A percentile compares a stretch with the other conserved stretches of the same genome.
phyloP scores from a whole-genome alignment of 2,888 invertebrate species.

The Trissolcus brochymenae region DNA sequence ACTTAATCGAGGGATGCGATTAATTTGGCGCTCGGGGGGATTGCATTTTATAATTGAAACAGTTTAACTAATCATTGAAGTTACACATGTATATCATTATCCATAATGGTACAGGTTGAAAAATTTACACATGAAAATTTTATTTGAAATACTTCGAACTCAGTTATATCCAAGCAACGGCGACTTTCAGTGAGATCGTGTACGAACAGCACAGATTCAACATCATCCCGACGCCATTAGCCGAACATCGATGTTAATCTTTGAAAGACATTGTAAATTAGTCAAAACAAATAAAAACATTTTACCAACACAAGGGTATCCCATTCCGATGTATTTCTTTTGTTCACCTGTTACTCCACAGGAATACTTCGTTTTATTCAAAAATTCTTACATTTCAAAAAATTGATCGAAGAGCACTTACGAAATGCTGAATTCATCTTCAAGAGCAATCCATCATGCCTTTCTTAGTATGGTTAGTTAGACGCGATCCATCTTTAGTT shows the following conservation, averaged over 20 bases:
- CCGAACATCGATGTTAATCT: constrained; percentile 61
- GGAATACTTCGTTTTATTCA: not conserved
- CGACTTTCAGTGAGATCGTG: constrained; percentile 15
- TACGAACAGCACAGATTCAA: constrained; percentile 18
- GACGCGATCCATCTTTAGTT: too few species aligned
- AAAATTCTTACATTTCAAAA: not conserved
- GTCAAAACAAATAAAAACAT: constrained; percentile 68
- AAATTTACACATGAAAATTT: not conserved
- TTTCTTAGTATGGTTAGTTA: too few species aligned
- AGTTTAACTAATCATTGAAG: constrained; percentile 3
- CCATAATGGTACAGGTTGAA: not conserved
- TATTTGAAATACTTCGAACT: constrained; percentile 2
- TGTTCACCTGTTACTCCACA: not conserved
- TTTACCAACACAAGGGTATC: constrained; percentile 25
- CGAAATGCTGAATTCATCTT: too few species aligned
- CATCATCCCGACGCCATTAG: constrained; percentile 30
- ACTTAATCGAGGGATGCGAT: constrained; percentile 5
- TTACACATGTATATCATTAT: not conserved
- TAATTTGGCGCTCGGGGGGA: constrained; percentile 34
- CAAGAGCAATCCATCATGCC: too few species aligned
- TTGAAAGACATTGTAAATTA: constrained; percentile 66
- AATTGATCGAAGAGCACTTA: not conserved
- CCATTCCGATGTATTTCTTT: not conserved
- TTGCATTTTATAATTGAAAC: constrained; percentile 46
- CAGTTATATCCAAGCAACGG: constrained; percentile 6